Evolutionary conservation across 2,113 vertebrate genomes (phyloP), one percentile per base, ranked within the genome.

Genomic region (Labeo catla): DNA sequence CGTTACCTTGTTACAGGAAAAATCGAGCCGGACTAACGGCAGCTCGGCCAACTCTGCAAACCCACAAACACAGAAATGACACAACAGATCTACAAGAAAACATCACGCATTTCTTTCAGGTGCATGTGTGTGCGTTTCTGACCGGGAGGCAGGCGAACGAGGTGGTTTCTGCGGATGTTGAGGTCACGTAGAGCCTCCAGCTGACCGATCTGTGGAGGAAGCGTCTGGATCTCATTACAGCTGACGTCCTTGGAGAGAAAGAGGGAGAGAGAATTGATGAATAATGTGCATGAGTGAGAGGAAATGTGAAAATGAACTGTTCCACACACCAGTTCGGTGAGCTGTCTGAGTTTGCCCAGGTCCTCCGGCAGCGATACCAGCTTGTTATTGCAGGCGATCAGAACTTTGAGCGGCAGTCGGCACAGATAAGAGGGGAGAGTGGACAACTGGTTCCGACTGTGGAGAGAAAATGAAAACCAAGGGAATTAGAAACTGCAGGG

Each of bases 321-420:
- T 76, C 12, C 70, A 77, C 97, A 94, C 88, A 99, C 98, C 93
- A 99, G 96, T 89, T 99, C 98, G 1, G 96, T 99, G 87, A 99
- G 96, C 52, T 97, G 95, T 89, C 93, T 95, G 86, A 99, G 96
- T 78, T 91, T 95, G 10, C 97, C 97, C 88, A 99, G 94, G 88
- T 99, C 98, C 89, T 99, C 97, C 6, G 98, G 98, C 89, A 99
- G 95, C 36, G 96, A 97, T 66, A 97, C 95, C 91, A 99, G 92
- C 86, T 99, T 99, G 92, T 99, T 99, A 95, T 99, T 99, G 92
- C 98, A 97, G 7, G 96, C 97, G 88, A 99, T 98, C 92, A 99
- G 92, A 74, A 99, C 98, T 93, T 99, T 99, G 80, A 99, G 91
- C 8, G 98, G 98, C 0, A 99, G 95, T 85, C 90, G 95, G 92